Percentiles rank a stretch among this genome's conserved stretches.
Conservation (phyloP, 1,140 invertebrate species). For the Temnothorax longispinosus region DNA sequence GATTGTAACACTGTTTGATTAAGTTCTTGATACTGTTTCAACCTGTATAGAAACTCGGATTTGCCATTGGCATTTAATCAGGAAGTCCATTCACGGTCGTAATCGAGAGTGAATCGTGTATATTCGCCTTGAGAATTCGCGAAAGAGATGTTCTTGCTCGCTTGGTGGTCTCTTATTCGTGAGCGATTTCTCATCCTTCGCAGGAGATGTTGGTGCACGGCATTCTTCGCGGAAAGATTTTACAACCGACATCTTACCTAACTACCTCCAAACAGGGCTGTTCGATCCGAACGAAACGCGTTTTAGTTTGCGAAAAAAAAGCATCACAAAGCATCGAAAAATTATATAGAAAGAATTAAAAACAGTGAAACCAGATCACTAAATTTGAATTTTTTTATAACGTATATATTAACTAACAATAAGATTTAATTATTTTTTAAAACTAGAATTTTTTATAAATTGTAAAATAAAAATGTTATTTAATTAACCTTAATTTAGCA, state of each 20-base stretch:
- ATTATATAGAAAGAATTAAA: background rate
- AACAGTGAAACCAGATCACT: background rate
- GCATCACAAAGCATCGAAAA: background rate
- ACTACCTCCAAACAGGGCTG: background rate
- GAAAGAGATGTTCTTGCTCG: background rate
- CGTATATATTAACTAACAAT: background rate
- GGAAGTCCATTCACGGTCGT: background rate
- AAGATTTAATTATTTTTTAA: background rate
- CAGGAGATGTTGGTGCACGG: slow-evolving; percentile 5
- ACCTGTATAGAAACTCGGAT: background rate
- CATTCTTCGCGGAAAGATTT: slow-evolving; percentile 13
- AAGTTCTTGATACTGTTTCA: background rate
- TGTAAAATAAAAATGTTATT: background rate
- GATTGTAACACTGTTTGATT: background rate
- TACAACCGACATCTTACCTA: slow-evolving; percentile 15
- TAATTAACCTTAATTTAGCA: background rate
- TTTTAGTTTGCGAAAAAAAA: slow-evolving; percentile 22
- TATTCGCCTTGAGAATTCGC: background rate
- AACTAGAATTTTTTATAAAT: background rate
- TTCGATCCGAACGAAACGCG: background rate
- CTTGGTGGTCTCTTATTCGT: slow-evolving; percentile 8
- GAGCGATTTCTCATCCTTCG: slow-evolving; percentile 32
- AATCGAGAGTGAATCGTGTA: slow-evolving; percentile 12
- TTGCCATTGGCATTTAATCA: background rate
- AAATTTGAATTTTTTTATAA: background rate